These are phyloP conservation scores for Australoheros facetus DNA, from an alignment of 2,797 vertebrate species.

Conservation along the genomic window DNA sequence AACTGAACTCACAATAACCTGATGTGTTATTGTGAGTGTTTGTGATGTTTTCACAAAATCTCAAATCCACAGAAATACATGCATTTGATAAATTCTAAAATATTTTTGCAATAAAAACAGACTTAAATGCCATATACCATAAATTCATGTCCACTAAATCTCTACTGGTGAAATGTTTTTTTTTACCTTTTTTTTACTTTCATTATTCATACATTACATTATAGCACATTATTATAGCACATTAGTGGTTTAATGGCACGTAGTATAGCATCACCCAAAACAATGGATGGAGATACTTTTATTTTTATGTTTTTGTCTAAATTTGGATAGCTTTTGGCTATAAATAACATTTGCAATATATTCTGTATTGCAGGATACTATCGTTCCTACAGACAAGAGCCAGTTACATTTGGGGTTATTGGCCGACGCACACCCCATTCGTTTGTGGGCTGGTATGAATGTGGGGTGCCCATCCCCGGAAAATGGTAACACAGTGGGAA, in stretches of 20 bases:
- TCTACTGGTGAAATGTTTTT: background rate
- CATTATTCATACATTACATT: background rate
- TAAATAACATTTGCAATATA: background rate
- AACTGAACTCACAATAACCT: background rate
- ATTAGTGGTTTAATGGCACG: background rate
- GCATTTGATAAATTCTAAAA: background rate
- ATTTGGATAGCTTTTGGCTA: background rate
- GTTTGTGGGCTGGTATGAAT: constrained; percentile 98
- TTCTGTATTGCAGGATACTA: constrained; percentile 85
- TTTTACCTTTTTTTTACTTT: background rate
- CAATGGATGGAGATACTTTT: background rate
- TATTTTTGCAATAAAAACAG: background rate
- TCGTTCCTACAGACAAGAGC: constrained; percentile 94
- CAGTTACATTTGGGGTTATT: constrained; percentile 91
- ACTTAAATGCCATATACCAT: background rate
- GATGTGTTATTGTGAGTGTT: background rate
- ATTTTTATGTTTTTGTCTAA: background rate
- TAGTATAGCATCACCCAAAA: too few species aligned
- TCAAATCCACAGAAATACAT: background rate
- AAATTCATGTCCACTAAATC: background rate
- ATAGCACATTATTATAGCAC: background rate
- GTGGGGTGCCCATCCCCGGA: constrained; percentile 96
- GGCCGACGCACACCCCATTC: constrained; percentile 90
- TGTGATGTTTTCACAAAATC: background rate
- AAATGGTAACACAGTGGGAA: constrained; percentile 87